Evolutionary conservation across 1,140 invertebrate species (phyloP).

Genomic region (Nebria ingens): DNA sequence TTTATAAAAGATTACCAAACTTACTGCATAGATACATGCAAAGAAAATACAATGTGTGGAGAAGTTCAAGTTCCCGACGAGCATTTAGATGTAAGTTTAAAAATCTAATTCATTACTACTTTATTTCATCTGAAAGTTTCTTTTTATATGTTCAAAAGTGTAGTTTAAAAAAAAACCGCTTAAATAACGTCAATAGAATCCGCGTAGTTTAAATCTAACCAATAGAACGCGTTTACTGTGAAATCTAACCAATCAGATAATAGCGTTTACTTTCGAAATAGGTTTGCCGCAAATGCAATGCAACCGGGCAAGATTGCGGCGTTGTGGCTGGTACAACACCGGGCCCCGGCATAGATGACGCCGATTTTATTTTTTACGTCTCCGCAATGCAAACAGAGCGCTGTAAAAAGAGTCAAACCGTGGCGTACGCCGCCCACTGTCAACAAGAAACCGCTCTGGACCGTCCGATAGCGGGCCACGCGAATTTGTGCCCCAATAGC

Average conservation of each 20-base stretch:
- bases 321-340: constrained; percentile 36
- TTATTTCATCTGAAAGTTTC: too few relatives aligned
- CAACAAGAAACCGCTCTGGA: constrained; percentile 90
- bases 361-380: constrained; percentile 96
- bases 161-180: too few relatives aligned
- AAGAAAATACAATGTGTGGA: constrained; percentile 80
- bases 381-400: constrained; percentile 87
- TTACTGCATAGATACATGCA: constrained; percentile 83
- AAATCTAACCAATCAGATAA: too few relatives aligned
- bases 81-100: constrained; percentile 77
- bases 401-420: constrained; percentile 81
- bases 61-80: constrained; percentile 85
- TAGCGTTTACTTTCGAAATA: too few relatives aligned
- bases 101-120: not conserved
- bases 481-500: constrained; percentile 93
- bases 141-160: too few relatives aligned
- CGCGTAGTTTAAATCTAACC: too few relatives aligned
- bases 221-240: too few relatives aligned
- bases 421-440: constrained; percentile 97
- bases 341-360: constrained; percentile 64
- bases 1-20: constrained; percentile 72
- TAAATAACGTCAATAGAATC: too few relatives aligned
- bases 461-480: constrained; percentile 96
- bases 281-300: constrained; percentile 78
- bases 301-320: constrained; percentile 68